Evolutionary conservation across 2,797 vertebrate species (phyloP).

Genomic region (Eptatretus atami): DNA sequence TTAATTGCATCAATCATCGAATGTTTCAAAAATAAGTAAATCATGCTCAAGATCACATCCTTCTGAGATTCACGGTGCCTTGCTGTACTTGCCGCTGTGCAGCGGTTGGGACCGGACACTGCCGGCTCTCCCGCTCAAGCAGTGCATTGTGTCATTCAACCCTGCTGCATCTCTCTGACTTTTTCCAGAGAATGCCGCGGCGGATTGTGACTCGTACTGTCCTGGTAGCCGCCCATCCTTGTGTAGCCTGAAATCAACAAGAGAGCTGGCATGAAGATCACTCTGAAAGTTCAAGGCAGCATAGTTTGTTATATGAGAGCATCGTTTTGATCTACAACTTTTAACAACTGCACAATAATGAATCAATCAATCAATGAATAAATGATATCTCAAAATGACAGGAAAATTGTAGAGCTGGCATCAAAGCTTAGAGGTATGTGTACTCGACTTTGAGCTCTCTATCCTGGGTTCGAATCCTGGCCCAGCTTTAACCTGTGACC

Average conservation of each 20-base stretch:
- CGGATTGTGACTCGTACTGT: slow-evolving; percentile 35
- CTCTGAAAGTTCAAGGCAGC: no score
- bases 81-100: no score
- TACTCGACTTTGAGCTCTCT: background rate
- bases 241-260: slow-evolving; percentile 18
- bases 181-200: slow-evolving; percentile 13
- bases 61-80: no score
- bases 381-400: background rate
- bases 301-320: background rate
- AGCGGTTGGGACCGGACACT: slow-evolving; percentile 33
- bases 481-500: no score
- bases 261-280: no score
- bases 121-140: slow-evolving; percentile 30
- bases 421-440: background rate
- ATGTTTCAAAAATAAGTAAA: no score
- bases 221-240: slow-evolving; percentile 36
- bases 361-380: background rate
- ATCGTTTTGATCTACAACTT: background rate
- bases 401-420: background rate
- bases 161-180: no score
- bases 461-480: background rate
- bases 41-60: no score
- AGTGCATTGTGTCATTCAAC: no score
- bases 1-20: no score
- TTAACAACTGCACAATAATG: background rate